phyloP scores from a whole-genome alignment of 1,140 invertebrate species.

The Eciton burchellii region DNA sequence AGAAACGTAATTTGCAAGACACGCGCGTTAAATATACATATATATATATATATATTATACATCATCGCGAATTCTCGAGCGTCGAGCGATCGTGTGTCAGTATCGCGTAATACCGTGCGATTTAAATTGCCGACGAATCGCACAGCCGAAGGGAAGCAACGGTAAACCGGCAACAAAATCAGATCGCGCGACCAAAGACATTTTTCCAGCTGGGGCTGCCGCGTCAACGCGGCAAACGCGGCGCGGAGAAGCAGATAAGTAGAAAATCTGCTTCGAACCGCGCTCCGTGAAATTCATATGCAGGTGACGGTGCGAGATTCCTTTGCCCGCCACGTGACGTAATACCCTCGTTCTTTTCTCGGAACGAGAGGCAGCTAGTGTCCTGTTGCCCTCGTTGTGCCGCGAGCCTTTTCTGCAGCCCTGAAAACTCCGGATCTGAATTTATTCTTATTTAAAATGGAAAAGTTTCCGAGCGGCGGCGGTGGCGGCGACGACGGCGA shows the following conservation, averaged over 20 bases:
- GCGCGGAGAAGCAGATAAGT: constrained; percentile 30
- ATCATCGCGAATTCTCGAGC: constrained; percentile 17
- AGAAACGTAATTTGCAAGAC: neutral
- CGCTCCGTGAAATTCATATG: constrained; percentile 50
- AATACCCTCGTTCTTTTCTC: neutral
- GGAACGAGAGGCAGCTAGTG: constrained; percentile 26
- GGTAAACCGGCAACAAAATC: constrained; percentile 19
- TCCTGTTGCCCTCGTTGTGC: constrained; percentile 22
- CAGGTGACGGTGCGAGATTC: constrained; percentile 51
- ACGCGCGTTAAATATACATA: too few relatives aligned
- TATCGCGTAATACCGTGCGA: neutral
- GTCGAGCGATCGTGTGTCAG: neutral
- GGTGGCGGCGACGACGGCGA: constrained; percentile 31
- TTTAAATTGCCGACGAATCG: neutral
- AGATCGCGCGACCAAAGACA: constrained; percentile 25
- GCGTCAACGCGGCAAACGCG: constrained; percentile 14
- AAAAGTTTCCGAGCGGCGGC: constrained; percentile 76
- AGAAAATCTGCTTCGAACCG: constrained; percentile 50
- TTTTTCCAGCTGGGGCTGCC: constrained; percentile 17
- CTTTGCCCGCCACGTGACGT: constrained; percentile 4
- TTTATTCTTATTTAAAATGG: constrained; percentile 83
- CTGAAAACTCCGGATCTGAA: constrained; percentile 73
- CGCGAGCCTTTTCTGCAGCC: constrained; percentile 30
- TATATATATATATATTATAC: neutral
- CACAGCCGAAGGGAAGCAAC: neutral